Conservation (phyloP, 2,113 vertebrate genomes). For the Leiothrix lutea region DNA sequence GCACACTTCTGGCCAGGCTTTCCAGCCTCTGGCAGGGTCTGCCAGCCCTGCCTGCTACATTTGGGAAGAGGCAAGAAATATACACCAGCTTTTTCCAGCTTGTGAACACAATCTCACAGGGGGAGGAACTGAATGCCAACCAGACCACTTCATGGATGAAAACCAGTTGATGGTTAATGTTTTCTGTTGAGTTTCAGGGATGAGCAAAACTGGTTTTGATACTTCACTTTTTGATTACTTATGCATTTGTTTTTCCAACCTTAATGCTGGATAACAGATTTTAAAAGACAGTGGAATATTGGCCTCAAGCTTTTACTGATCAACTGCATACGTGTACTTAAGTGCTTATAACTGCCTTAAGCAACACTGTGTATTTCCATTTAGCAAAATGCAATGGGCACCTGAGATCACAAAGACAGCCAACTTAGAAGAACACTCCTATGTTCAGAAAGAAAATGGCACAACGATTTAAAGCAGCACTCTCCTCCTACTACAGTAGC, state of each 20-base stretch:
- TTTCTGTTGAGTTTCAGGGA: not conserved
- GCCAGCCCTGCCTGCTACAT: not conserved
- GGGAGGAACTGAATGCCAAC: not conserved
- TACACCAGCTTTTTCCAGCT: not conserved
- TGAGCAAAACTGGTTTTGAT: not conserved
- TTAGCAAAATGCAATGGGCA: not conserved
- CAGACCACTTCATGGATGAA: not conserved
- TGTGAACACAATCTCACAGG: not conserved
- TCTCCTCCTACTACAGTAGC: not conserved
- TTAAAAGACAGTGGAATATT: not conserved
- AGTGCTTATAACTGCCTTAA: not conserved
- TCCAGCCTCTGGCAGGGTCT: not conserved
- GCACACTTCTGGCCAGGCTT: not conserved
- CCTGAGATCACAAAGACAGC: not conserved
- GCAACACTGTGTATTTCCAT: not conserved
- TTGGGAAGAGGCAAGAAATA: not conserved
- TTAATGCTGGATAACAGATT: not conserved
- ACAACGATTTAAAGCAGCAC: not conserved
- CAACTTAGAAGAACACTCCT: not conserved
- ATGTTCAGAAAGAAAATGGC: not conserved
- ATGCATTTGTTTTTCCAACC: not conserved
- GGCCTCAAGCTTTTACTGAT: not conserved
- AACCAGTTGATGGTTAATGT: not conserved
- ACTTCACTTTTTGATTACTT: not conserved
- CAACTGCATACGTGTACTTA: not conserved